These are phyloP conservation scores for Zhuqinia jingwanae DNA, from an alignment of 2,888 invertebrate species.

Conservation along the genomic window DNA sequence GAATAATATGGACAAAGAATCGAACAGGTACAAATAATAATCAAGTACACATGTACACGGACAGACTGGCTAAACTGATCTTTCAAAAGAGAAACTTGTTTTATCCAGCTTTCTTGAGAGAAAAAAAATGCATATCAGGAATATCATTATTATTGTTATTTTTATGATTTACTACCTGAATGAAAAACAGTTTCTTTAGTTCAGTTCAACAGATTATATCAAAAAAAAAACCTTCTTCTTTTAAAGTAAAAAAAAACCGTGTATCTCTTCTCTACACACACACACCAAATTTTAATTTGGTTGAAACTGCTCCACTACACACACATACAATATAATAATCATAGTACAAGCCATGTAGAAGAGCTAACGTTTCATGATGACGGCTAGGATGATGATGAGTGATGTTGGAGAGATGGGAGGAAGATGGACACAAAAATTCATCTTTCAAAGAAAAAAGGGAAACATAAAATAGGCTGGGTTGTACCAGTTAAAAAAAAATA, in stretches of 20 bases:
- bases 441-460: constrained; percentile 32
- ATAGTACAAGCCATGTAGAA: too few species aligned
- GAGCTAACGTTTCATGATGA: constrained; percentile 18
- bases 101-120: constrained; percentile 26
- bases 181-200: background rate
- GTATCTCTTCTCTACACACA: background rate
- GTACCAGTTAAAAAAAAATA: constrained; percentile 2
- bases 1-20: background rate
- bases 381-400: constrained; percentile 34
- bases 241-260: background rate
- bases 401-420: constrained; percentile 3
- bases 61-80: background rate
- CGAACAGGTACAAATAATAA: constrained; percentile 5
- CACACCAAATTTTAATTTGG: constrained; percentile 20
- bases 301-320: background rate
- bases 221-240: background rate
- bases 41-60: too few species aligned
- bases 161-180: constrained; percentile 19
- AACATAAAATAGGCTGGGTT: constrained; percentile 65
- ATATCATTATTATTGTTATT: constrained; percentile 15
- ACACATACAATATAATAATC: background rate
- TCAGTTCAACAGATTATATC: background rate
- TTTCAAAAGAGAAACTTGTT: constrained; percentile 25
- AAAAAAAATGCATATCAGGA: background rate
- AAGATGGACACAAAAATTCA: constrained; percentile 22